Evolutionary conservation across 2,797 vertebrate genomes (phyloP).

Genomic region (Gephyroberyx darwinii): DNA sequence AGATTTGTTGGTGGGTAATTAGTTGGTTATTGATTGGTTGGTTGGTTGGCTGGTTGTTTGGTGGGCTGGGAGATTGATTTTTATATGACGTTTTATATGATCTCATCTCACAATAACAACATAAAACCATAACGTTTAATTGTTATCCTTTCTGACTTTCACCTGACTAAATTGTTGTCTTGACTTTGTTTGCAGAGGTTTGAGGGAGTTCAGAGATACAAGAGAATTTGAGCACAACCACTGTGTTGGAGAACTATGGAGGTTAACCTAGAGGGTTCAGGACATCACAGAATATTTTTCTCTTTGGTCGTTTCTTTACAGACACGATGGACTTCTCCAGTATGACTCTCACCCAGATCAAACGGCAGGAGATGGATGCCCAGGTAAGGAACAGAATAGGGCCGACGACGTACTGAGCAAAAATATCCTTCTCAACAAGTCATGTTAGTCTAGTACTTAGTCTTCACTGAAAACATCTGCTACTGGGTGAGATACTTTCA

Average conservation of each 20-base stretch:
- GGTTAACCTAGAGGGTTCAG: neutral
- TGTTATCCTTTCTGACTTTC: too few relatives aligned
- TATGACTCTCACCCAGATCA: conserved; percentile 97
- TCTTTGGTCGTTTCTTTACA: conserved; percentile 50
- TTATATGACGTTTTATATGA: neutral
- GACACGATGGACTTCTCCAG: conserved; percentile 97
- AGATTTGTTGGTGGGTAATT: neutral
- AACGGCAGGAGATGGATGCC: conserved; percentile 97
- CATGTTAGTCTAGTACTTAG: neutral
- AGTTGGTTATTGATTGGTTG: neutral
- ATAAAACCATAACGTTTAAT: too few relatives aligned
- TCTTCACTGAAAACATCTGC: neutral
- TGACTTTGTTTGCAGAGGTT: neutral
- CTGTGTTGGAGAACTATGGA: neutral
- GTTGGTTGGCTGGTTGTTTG: neutral
- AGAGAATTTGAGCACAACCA: too few relatives aligned
- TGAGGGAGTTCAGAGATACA: neutral
- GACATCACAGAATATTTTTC: neutral
- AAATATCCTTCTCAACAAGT: neutral
- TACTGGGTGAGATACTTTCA: too few relatives aligned
- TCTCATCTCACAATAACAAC: too few relatives aligned
- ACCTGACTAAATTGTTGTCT: neutral
- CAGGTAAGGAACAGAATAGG: conserved; percentile 82
- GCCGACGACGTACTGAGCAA: neutral
- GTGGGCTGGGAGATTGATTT: neutral